Base-by-base conservation (phyloP, 2,888 invertebrate species). In the Plebejus anna region DNA sequence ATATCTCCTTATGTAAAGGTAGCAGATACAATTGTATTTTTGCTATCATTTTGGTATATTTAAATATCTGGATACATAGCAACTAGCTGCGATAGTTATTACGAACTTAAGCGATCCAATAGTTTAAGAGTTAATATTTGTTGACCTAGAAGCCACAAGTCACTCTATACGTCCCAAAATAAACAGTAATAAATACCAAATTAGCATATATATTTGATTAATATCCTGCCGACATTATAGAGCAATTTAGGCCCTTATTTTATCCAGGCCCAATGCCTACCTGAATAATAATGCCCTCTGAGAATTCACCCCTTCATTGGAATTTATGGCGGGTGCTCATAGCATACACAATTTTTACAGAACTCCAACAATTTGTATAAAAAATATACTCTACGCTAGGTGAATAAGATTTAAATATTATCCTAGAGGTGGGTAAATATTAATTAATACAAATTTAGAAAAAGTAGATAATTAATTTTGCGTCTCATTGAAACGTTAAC, bases 271-370 rank as follows among this genome's bases (percentile, higher is more conserved):
- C 51, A 55, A 13, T 11, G 73, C 73, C 13, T 51, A 32, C 55
- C 51, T 73, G 73, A 73, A 73, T 73, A 73, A 73, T 73, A 55
- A 55, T 51, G 28, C 51, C 22, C 32, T 51, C 11, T 11, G 72
- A 47, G 72, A 72, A 72, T 32, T 22, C 73, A 73, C 55, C 73
- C 73, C 51, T 73, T 73, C 51, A 73, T 73, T 51, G 73, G 73
- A 51, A 73, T 73, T 73, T 73, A 73, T 73, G 32, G 73, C 47
- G 32, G 13, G 16, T 28, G 55, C 51, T 13, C 13, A 51, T 51
- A 11, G 13, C 73, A 73, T 32, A 28, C 42, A 47, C 32, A 72
- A 47, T 73, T 73, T 73, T 55, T 47, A 73, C 32, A 13, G 7
- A 13, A 36, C 4, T 36, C 32, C 2, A 11, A 3, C 13, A 36